A percentile compares a stretch with the other conserved stretches of the same genome.
Evolutionary conservation across 1,140 invertebrate species (phyloP).

Genomic region (Ostrea edulis): DNA sequence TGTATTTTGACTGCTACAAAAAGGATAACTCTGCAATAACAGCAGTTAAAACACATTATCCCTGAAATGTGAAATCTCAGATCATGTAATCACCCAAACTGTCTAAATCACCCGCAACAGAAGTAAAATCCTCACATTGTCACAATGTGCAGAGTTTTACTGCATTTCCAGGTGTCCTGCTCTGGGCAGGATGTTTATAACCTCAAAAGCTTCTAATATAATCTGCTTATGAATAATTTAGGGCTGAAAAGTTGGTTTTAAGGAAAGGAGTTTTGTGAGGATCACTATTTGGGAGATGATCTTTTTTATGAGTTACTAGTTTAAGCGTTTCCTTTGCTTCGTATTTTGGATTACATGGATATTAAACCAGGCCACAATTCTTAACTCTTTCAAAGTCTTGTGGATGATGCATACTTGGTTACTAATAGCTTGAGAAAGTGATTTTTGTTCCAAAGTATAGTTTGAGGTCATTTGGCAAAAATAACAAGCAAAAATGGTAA

Average conservation of each 20-base stretch:
- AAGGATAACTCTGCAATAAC: not conserved
- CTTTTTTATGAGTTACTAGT: not conserved
- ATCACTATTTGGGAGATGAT: not conserved
- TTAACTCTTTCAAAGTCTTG: not conserved
- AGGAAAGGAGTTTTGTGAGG: not conserved
- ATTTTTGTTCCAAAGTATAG: constrained; percentile 11
- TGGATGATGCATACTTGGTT: not conserved
- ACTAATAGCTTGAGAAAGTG: not conserved
- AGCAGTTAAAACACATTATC: constrained; percentile 23
- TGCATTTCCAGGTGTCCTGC: constrained; percentile 29
- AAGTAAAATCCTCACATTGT: not conserved
- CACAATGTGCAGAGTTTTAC: constrained; percentile 28
- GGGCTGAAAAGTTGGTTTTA: not conserved
- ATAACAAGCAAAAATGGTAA: constrained; percentile 1
- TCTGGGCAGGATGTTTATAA: not conserved
- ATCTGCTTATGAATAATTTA: constrained; percentile 30
- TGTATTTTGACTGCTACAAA: not conserved
- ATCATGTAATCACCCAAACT: constrained; percentile 23
- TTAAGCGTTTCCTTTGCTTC: not conserved
- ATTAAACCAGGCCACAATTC: not conserved
- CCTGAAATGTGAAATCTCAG: not conserved
- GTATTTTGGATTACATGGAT: not conserved
- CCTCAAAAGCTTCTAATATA: not conserved
- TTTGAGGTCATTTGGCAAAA: constrained; percentile 26
- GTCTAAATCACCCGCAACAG: not conserved